Percentiles rank a stretch among this genome's conserved stretches.
These are phyloP conservation scores for Eumeta japonica DNA, from an alignment of 1,140 invertebrate species.

Conservation along the genomic window DNA sequence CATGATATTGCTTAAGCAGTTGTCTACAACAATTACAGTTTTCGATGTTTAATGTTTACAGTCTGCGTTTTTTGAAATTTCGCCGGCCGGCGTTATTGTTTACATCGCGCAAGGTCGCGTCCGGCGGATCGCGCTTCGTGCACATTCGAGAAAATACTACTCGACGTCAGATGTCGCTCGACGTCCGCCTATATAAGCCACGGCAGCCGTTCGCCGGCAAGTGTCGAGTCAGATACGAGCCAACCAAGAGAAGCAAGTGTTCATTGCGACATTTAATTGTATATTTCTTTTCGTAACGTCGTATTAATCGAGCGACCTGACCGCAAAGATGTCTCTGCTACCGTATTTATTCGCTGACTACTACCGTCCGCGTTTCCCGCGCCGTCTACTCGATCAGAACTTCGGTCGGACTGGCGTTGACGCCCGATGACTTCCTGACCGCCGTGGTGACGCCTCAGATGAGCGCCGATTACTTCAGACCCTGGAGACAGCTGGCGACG, in stretches of 20 bases:
- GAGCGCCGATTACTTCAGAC: constrained; percentile 48
- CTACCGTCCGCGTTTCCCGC: constrained; percentile 23
- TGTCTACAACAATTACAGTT: too few species aligned
- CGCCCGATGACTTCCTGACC: constrained; percentile 35
- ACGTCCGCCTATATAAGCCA: constrained; percentile 22
- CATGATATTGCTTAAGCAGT: too few species aligned
- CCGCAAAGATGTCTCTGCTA: background rate
- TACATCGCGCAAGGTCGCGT: too few species aligned
- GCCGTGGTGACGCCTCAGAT: constrained; percentile 34
- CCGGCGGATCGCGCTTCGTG: too few species aligned
- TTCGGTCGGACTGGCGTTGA: constrained; percentile 33
- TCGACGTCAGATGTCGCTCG: constrained; percentile 37
- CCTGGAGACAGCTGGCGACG: constrained; percentile 65
- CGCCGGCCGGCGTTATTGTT: too few species aligned
- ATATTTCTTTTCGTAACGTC: constrained; percentile 16
- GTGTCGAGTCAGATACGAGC: constrained; percentile 9
- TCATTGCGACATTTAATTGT: too few species aligned
- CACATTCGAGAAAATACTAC: constrained; percentile 30
- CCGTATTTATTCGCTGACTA: constrained; percentile 38
- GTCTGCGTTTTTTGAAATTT: too few species aligned
- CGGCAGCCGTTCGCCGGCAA: constrained; percentile 1
- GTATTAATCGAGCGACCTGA: constrained; percentile 10
- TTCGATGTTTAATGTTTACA: too few species aligned
- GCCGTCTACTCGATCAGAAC: constrained; percentile 25
- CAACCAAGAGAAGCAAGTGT: constrained; percentile 14